phyloP scores from a whole-genome alignment of 2,888 invertebrate species.

The Tenthredo notha region DNA sequence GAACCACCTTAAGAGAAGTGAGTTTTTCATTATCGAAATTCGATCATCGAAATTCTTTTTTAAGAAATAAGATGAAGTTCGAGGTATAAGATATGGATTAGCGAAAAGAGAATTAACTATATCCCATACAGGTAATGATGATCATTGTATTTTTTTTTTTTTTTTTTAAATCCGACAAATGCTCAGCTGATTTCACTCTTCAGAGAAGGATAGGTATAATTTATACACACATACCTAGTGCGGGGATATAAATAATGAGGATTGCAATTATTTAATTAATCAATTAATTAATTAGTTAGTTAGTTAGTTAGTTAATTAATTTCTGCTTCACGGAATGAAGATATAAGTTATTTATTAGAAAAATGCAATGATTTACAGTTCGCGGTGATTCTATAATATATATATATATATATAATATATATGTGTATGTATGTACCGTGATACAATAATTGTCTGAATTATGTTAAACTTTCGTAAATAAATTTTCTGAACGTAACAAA shows the following conservation, averaged over 20 bases:
- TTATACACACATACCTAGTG: neutral
- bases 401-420: neutral
- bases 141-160: neutral
- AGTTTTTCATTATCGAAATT: no score
- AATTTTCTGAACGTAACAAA: neutral
- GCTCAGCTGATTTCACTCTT: constrained; percentile 1
- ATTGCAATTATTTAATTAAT: neutral
- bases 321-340: neutral
- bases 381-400: neutral
- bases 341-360: constrained; percentile 3
- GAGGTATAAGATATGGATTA: neutral
- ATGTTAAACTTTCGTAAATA: neutral
- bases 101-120: neutral
- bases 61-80: neutral
- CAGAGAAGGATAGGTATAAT: neutral
- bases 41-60: neutral
- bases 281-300: neutral
- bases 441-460: neutral
- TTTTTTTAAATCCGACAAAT: no score
- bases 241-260: neutral
- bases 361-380: neutral
- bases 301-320: neutral
- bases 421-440: no score
- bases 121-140: neutral
- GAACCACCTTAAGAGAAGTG: no score